Base-by-base conservation (phyloP, 2,888 invertebrate species). In the Vanessa cardui region DNA sequence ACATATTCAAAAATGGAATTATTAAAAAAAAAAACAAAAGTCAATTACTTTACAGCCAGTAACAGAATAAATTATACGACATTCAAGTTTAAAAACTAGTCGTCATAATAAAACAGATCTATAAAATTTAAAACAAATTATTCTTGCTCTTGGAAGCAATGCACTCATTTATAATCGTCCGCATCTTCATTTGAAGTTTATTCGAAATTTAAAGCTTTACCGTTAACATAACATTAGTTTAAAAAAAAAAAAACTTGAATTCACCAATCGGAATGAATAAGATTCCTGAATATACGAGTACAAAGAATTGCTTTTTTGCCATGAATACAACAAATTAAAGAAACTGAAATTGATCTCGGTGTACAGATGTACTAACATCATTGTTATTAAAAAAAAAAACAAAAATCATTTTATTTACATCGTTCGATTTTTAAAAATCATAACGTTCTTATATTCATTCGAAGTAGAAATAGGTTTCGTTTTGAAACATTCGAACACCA, bases 161-260 rank as follows among this genome's bases (percentile, higher is more conserved):
- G 49, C 20, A 18, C 20, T 49, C 7, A 18, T 9, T 20, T 20
- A 52, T 52, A 52, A 52, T 15, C 52, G 52, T 52, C 15, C 26
- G 49, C 33, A 26, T 21, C 9, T 54, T 6, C n/a, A 33, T 15
- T 20, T 54, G 9, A 15, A 31, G 7, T 20, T 31, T 3, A n/a
- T 54, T 31, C 16, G n/a, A 31, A 16, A 31, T 54, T 33, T n/a
- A 31, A 31, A 50, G 4, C 4, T 5, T 31, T 31, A 54, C 31
- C 54, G 54, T 33, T 54, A 54, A 54, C 54, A 31, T 54, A 54
- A 54, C 31, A 54, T 54, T 54, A n/a, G 31, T 54, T 54, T 54
- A 6, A 16, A 31, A 31, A 31, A 54, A 54, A 54, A 31, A 54
- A 54, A 54, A 26, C 26, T 26, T 26, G 26, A 26, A 54, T 50